Percentiles rank a stretch among this genome's conserved stretches.
phyloP scores from a whole-genome alignment of 2,797 vertebrate genomes.

The Bufotes viridis region DNA sequence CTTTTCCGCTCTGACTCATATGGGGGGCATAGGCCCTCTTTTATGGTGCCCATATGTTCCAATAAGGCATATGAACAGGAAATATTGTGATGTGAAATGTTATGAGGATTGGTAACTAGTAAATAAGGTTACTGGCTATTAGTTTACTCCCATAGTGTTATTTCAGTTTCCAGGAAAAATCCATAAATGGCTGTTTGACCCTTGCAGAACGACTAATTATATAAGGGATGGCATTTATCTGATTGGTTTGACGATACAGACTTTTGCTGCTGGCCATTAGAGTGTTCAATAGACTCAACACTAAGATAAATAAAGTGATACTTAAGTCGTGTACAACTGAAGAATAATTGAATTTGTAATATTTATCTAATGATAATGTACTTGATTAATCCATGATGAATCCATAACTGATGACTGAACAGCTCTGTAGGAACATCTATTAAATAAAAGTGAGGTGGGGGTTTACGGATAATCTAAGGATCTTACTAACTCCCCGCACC shows the following conservation, averaged over 20 bases:
- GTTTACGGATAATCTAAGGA: too few relatives aligned
- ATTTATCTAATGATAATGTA: neutral
- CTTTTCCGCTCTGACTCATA: too few relatives aligned
- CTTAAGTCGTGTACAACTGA: neutral
- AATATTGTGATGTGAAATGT: neutral
- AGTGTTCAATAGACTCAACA: conserved; percentile 19
- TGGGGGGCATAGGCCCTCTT: too few relatives aligned
- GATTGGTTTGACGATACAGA: conserved; percentile 11
- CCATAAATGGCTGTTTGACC: conserved; percentile 5
- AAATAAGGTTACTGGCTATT: neutral
- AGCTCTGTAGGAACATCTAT: neutral
- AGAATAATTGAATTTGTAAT: neutral
- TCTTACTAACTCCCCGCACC: too few relatives aligned
- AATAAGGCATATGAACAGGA: too few relatives aligned
- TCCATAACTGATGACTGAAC: neutral
- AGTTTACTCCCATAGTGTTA: neutral
- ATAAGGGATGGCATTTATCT: neutral
- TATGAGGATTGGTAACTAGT: neutral
- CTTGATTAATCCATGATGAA: neutral
- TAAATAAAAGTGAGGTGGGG: neutral
- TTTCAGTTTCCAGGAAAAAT: conserved; percentile 19
- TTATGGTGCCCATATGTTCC: too few relatives aligned
- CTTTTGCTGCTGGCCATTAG: conserved; percentile 26
- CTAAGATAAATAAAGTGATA: neutral
- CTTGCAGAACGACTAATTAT: conserved; percentile 1